Percentiles rank a stretch among this genome's conserved stretches.
Conservation (phyloP, 1,140 invertebrate species). For the Tribolium madens region DNA sequence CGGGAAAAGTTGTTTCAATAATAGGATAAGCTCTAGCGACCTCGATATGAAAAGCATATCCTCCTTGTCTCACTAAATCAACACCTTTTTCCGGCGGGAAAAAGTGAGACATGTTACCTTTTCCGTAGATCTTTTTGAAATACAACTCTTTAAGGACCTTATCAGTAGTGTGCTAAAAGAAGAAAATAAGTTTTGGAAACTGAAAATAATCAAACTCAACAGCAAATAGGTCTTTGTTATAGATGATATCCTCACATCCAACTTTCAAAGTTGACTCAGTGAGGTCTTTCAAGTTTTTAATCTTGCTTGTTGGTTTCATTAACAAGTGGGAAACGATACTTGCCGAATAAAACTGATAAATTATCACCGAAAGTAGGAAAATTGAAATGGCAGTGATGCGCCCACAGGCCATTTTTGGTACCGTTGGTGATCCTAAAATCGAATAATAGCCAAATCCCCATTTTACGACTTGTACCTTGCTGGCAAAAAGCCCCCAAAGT, state of each 20-base stretch:
- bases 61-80: conserved; percentile 47
- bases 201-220: neutral
- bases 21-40: conserved; percentile 53
- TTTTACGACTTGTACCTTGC: conserved; percentile 58
- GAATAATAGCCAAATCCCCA: neutral
- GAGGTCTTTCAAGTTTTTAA: conserved; percentile 44
- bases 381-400: conserved; percentile 47
- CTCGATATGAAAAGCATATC: conserved; percentile 56
- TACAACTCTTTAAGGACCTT: conserved; percentile 29
- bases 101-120: conserved; percentile 39
- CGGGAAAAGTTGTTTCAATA: conserved; percentile 50
- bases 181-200: neutral
- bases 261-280: conserved; percentile 26
- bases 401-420: conserved; percentile 24
- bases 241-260: conserved; percentile 43
- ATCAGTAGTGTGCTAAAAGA: conserved; percentile 45
- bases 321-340: conserved; percentile 51
- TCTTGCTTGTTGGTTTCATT: conserved; percentile 40
- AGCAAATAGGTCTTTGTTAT: conserved; percentile 40
- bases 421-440: neutral
- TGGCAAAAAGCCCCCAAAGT: conserved; percentile 66
- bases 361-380: conserved; percentile 48
- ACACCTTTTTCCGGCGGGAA: conserved; percentile 42
- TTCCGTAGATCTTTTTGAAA: conserved; percentile 37
- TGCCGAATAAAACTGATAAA: conserved; percentile 55